Percentiles rank a stretch among this genome's conserved stretches.
These are phyloP conservation scores for Rhopalosiphum maidis DNA, from an alignment of 1,140 invertebrate species.

Conservation along the genomic window DNA sequence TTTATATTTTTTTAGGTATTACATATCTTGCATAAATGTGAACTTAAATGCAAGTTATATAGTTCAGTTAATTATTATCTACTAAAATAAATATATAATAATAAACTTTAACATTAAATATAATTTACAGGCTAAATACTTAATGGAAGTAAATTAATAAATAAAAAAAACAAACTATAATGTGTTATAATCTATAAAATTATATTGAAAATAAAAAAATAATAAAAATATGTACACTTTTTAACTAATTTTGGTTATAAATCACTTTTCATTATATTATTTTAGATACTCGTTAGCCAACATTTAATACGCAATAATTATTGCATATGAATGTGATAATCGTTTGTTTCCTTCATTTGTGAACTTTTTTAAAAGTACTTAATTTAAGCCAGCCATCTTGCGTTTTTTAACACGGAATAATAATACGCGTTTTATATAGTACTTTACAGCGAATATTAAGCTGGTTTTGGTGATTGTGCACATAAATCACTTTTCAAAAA, in stretches of 20 bases:
- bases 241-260: background rate
- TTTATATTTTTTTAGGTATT: too few species aligned
- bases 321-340: background rate
- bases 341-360: background rate
- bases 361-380: background rate
- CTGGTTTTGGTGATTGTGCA: background rate
- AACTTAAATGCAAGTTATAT: background rate
- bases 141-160: too few species aligned
- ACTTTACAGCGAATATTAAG: background rate
- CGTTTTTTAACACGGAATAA: conserved; percentile 2
- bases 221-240: background rate
- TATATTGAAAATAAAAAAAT: background rate
- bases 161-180: background rate
- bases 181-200: background rate
- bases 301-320: too few species aligned
- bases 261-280: background rate
- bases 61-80: background rate
- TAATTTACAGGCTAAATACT: too few species aligned
- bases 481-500: conserved; percentile 10
- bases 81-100: too few species aligned
- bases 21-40: too few species aligned
- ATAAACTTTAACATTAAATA: too few species aligned
- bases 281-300: background rate
- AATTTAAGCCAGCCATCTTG: background rate
- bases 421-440: background rate